Evolutionary conservation across 2,888 invertebrate species (phyloP).

Genomic region (Chrysolina oricalcia): DNA sequence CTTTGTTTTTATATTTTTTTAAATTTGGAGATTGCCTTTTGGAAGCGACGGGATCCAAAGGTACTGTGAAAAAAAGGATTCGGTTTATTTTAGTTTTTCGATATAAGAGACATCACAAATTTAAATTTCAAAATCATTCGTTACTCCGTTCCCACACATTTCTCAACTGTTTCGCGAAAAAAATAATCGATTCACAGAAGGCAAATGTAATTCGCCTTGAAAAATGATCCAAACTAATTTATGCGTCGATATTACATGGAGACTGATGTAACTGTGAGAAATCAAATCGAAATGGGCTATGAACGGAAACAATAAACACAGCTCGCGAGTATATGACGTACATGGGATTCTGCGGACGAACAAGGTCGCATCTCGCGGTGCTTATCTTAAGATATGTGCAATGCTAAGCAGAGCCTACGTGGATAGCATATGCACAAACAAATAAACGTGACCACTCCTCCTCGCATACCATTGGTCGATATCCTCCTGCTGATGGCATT

Average conservation of each 20-base stretch:
- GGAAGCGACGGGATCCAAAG: no score
- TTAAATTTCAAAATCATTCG: background rate
- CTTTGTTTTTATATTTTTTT: no score
- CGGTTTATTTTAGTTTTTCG: no score
- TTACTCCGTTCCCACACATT: background rate
- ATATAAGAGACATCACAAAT: no score
- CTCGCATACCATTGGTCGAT: slow-evolving; percentile 65
- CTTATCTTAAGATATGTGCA: slow-evolving; percentile 61
- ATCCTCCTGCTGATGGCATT: slow-evolving; percentile 67
- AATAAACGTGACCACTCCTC: slow-evolving; percentile 69
- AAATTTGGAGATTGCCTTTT: no score
- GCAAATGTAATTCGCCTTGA: slow-evolving; percentile 39
- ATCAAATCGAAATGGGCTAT: slow-evolving; percentile 35
- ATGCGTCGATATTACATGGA: slow-evolving; percentile 45
- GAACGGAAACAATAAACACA: slow-evolving; percentile 54
- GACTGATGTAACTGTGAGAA: slow-evolving; percentile 40
- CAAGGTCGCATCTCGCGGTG: slow-evolving; percentile 49
- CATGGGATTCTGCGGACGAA: slow-evolving; percentile 57
- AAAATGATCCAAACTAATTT: slow-evolving; percentile 43
- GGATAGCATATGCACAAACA: slow-evolving; percentile 70
- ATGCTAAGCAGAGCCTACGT: slow-evolving; percentile 66
- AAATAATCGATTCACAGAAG: slow-evolving; percentile 44
- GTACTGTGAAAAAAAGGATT: no score
- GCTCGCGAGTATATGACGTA: slow-evolving; percentile 53
- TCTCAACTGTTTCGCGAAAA: slow-evolving; percentile 41